A percentile compares a stretch with the other conserved stretches of the same genome.
Evolutionary conservation across 1,140 invertebrate species (phyloP).

Genomic region (Andricus grossulariae): DNA sequence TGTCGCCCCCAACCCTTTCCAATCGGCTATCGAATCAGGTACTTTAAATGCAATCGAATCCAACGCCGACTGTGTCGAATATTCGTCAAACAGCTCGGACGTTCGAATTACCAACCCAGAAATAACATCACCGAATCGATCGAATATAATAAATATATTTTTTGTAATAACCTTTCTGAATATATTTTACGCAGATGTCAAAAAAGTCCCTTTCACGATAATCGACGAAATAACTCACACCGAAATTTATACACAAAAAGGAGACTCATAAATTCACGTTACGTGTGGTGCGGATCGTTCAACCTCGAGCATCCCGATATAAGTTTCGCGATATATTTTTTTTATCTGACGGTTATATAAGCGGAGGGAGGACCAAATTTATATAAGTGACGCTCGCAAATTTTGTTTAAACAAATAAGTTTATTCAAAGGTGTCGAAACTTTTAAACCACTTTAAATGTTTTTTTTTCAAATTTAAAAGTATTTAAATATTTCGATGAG

Average conservation of each 20-base stretch:
- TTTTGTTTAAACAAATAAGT: no score
- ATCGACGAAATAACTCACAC: neutral
- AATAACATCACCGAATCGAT: slow-evolving; percentile 61
- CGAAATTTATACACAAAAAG: neutral
- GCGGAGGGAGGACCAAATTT: neutral
- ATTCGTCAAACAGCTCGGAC: slow-evolving; percentile 53
- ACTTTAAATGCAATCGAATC: slow-evolving; percentile 65
- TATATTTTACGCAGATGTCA: neutral
- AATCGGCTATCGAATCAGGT: slow-evolving; percentile 50
- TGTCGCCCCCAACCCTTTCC: neutral
- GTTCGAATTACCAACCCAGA: slow-evolving; percentile 54
- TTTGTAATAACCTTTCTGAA: neutral
- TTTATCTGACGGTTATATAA: neutral
- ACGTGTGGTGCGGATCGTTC: neutral
- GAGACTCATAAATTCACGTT: slow-evolving; percentile 9
- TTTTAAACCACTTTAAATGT: no score
- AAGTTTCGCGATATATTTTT: slow-evolving; percentile 16
- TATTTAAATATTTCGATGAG: no score
- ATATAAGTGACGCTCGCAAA: neutral
- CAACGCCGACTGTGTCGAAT: slow-evolving; percentile 56
- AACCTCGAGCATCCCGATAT: neutral
- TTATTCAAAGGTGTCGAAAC: no score
- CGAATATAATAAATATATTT: neutral
- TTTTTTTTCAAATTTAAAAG: no score
- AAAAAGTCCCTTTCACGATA: slow-evolving; percentile 7